Evolutionary conservation across 1,140 invertebrate species (phyloP), one percentile per base, ranked within the genome.

Genomic region (Hestina assimilis): DNA sequence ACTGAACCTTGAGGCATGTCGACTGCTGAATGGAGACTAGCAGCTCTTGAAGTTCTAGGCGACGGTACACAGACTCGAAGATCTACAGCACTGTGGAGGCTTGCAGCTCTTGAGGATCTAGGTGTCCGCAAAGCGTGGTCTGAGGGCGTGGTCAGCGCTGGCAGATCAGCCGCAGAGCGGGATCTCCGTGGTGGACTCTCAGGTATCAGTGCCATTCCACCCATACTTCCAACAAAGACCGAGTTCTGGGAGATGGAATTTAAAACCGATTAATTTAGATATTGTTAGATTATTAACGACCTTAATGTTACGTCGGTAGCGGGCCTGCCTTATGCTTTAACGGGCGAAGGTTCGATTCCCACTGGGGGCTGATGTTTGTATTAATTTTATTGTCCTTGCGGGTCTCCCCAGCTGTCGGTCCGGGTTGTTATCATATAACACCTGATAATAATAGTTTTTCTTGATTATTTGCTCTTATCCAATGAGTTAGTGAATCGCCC

Each of bases 151-250:
- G 94, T 90, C 28, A 96, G 83, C 3, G 94, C 94, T 68, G 95
- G 94, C 4, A 96, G 91, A 76, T 96, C 95, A 56, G 95, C 92
- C 0, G 95, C 95, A n/a, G 94, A 95, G 62, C 95, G 94, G 1
- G 93, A 92, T 57, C 95, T 92, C 2, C 95, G 83, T 0, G 93
- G 93, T 4, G 91, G 89, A 55, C 89, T 90, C 67, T 91, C 89
- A 9, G 93, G 90, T 56, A 93, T 79, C 12, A 89, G 69, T 35
- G 87, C 82, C 90, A 92, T 90, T 59, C 91, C 88, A 58, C 89
- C 83, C 55, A 93, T 91, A 59, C 93, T 90, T 4, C 94, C 94
- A 0, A 95, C 94, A 80, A 96, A 96, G 3, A 96, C 95, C 1
- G 95, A 96, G 82, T 96, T 96, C 80, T 96, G 93, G 17, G 79